phyloP scores from a whole-genome alignment of 2,888 invertebrate species.

The Phortica magna region DNA sequence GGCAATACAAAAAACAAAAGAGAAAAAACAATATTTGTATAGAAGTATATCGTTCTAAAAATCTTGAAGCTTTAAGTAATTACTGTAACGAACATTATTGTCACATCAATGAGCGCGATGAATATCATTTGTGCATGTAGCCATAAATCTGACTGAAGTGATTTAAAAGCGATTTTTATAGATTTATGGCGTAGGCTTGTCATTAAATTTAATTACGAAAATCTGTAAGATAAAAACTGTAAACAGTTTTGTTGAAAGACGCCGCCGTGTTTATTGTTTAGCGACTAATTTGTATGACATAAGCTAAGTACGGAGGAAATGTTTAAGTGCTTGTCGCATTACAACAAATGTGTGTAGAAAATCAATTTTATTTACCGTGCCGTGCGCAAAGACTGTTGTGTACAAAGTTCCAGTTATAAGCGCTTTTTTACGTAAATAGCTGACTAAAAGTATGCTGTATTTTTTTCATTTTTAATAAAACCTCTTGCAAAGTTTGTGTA shows the following conservation, averaged over 20 bases:
- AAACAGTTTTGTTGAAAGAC: not conserved
- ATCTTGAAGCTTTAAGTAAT: not conserved
- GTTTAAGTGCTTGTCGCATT: too few species aligned
- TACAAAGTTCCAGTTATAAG: too few species aligned
- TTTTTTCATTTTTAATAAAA: too few species aligned
- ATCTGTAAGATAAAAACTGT: not conserved
- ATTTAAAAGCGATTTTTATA: conserved; percentile 1
- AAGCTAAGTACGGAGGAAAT: too few species aligned
- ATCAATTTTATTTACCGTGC: too few species aligned
- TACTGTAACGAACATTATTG: not conserved
- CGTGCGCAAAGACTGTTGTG: too few species aligned
- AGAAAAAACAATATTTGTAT: conserved; percentile 5
- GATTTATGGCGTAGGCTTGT: not conserved
- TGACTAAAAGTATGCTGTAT: too few species aligned
- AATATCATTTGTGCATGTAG: not conserved
- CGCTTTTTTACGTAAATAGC: too few species aligned
- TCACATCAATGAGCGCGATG: not conserved
- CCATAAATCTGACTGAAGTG: not conserved
- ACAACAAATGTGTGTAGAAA: too few species aligned
- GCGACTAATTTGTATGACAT: too few species aligned
- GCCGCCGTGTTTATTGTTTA: not conserved
- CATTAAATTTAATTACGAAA: not conserved
- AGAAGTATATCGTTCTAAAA: not conserved
- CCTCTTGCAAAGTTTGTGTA: too few species aligned
- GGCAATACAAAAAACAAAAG: not conserved